phyloP scores from a whole-genome alignment of 2,888 invertebrate genomes.

The Syritta pipiens region DNA sequence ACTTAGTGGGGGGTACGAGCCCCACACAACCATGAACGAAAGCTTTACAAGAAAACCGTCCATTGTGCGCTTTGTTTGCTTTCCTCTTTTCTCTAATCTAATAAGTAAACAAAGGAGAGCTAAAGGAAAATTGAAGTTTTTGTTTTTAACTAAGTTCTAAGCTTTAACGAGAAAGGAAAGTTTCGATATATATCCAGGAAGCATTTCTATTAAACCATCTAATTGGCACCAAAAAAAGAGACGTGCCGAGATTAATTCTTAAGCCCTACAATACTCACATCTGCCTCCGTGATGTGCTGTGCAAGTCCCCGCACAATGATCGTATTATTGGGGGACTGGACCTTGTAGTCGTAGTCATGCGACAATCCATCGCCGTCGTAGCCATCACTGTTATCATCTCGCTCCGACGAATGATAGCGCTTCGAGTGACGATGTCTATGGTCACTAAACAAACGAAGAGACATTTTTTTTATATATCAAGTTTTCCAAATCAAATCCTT shows the following conservation, averaged over 20 bases:
- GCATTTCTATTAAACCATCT: background rate
- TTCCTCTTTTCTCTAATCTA: no score
- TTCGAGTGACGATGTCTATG: conserved; percentile 70
- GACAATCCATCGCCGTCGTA: conserved; percentile 76
- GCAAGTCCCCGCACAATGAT: conserved; percentile 88
- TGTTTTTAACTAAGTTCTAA: no score
- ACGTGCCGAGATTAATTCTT: background rate
- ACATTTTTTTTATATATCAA: background rate
- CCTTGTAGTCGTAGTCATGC: conserved; percentile 80
- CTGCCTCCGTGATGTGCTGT: conserved; percentile 87
- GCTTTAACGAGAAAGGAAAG: no score
- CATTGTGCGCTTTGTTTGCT: no score
- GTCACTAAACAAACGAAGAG: conserved; percentile 6
- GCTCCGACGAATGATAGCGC: conserved; percentile 73
- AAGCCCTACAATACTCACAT: conserved; percentile 81
- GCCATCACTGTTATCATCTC: conserved; percentile 74
- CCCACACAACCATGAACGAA: no score
- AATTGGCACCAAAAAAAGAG: background rate
- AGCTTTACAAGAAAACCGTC: no score
- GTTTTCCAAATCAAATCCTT: conserved; percentile 5
- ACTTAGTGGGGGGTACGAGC: no score
- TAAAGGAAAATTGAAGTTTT: no score
- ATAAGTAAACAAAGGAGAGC: no score
- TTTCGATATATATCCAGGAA: no score
- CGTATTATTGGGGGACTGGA: conserved; percentile 84